Evolutionary conservation across 2,888 invertebrate species (phyloP).

Genomic region (Eupelmus urozonus): DNA sequence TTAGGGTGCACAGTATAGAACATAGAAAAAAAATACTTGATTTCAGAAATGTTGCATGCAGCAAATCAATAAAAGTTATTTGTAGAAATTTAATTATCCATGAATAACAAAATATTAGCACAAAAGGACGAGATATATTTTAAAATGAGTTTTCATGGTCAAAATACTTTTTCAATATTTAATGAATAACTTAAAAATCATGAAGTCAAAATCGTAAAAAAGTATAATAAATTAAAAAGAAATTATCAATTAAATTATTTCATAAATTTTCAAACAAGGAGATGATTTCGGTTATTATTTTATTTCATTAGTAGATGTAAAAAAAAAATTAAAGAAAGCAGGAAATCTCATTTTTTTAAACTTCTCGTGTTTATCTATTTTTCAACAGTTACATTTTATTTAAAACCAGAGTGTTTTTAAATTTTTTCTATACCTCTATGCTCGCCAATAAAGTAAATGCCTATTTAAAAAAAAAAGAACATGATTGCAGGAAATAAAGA

Average conservation of each 20-base stretch:
- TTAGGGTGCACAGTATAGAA: background rate
- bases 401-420: slow-evolving; percentile 4
- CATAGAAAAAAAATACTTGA: background rate
- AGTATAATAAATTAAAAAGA: slow-evolving; percentile 19
- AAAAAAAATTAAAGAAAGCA: slow-evolving; percentile 3
- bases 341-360: slow-evolving; percentile 18
- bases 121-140: background rate
- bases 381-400: slow-evolving; percentile 3
- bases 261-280: too few relatives aligned
- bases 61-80: slow-evolving; percentile 3
- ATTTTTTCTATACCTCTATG: background rate
- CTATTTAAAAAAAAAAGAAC: slow-evolving; percentile 9
- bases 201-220: too few relatives aligned
- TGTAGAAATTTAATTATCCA: slow-evolving; percentile 10
- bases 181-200: background rate
- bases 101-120: slow-evolving; percentile 17
- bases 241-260: slow-evolving; percentile 1
- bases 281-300: background rate
- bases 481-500: too few relatives aligned
- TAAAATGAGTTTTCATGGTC: slow-evolving; percentile 11
- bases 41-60: background rate
- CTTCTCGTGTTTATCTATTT: background rate
- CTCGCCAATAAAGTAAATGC: background rate
- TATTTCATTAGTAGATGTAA: slow-evolving; percentile 13
- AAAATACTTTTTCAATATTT: slow-evolving; percentile 6